phyloP scores from a whole-genome alignment of 2,113 vertebrate genomes.

The Zapus hudsonius region DNA sequence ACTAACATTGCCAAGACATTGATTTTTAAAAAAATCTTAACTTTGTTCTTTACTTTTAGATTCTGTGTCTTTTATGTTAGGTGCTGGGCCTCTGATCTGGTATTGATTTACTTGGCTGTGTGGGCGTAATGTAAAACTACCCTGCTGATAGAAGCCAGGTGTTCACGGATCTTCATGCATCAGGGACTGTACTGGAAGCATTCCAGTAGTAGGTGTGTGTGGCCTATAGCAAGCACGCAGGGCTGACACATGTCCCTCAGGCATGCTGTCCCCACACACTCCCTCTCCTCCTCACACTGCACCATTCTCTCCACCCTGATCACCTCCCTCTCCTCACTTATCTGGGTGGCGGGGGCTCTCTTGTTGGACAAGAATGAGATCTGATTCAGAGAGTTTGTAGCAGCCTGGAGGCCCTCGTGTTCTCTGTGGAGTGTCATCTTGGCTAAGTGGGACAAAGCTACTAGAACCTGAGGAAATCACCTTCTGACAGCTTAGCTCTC shows the following conservation, averaged over 20 bases:
- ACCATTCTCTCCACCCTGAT: too few species aligned
- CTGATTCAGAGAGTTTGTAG: background rate
- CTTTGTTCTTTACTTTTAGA: conserved; percentile 33
- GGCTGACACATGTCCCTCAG: background rate
- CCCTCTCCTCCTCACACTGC: background rate
- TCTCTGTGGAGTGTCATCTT: accelerated
- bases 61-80: background rate
- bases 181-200: background rate
- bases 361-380: background rate
- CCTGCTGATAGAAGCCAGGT: conserved; percentile 42
- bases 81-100: background rate
- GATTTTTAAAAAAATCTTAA: background rate
- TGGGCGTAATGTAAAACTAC: conserved; percentile 42
- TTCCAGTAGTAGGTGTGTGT: conserved; percentile 22
- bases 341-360: background rate
- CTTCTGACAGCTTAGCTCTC: background rate
- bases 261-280: background rate
- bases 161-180: conserved; percentile 20
- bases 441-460: accelerated
- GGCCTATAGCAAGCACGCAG: conserved; percentile 34
- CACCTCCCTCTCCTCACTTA: background rate
- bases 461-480: background rate
- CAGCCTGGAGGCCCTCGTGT: accelerated
- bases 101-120: background rate
- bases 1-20: background rate